phyloP scores from a whole-genome alignment of 2,113 vertebrate species.

The Colistium nudipinnis region DNA sequence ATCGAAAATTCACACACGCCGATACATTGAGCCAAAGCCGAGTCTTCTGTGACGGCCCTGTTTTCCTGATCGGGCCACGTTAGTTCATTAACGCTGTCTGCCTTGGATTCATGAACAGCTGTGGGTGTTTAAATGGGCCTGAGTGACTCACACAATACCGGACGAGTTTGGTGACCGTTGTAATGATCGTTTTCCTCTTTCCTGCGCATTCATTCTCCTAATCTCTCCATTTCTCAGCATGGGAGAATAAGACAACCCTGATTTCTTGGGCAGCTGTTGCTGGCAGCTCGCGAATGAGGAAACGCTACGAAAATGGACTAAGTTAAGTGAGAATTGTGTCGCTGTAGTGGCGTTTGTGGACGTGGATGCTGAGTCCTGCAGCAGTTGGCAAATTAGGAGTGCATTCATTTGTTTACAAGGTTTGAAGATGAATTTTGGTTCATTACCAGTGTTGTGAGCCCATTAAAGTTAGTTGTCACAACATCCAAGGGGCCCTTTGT shows the following conservation, averaged over 20 bases:
- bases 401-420: no score
- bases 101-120: conserved; percentile 57
- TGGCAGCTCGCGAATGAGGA: conserved; percentile 34
- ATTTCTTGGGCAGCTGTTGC: conserved; percentile 54
- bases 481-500: no score
- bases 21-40: conserved; percentile 11
- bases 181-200: conserved; percentile 13
- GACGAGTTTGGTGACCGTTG: conserved; percentile 15
- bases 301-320: no score
- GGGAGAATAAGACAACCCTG: conserved; percentile 52
- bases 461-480: no score
- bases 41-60: conserved; percentile 34
- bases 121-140: conserved; percentile 57
- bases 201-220: conserved; percentile 13
- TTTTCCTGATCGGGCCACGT: conserved; percentile 45
- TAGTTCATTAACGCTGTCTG: conserved; percentile 57
- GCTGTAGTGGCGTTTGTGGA: conserved; percentile 5
- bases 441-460: no score
- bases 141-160: conserved; percentile 51
- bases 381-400: conserved; percentile 45
- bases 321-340: conserved; percentile 57
- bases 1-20: conserved; percentile 12
- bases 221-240: conserved; percentile 1
- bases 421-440: no score
- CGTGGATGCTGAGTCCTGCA: conserved; percentile 34